phyloP scores from a whole-genome alignment of 1,140 invertebrate species.

The Pseudobourletiella spinata region DNA sequence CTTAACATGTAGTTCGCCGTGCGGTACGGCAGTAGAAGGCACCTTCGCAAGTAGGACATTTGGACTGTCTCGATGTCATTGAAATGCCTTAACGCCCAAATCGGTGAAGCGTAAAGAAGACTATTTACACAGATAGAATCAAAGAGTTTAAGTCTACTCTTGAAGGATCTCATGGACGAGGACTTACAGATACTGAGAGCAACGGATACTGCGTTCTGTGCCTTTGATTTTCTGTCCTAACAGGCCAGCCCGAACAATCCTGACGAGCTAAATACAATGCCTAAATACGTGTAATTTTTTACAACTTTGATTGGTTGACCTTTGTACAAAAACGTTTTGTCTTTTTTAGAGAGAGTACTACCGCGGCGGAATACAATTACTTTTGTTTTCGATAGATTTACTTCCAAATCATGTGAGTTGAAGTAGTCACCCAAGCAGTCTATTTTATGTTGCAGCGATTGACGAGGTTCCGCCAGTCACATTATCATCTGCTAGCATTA shows the following conservation, averaged over 20 bases:
- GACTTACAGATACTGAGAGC: no score
- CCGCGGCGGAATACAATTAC: constrained; percentile 1
- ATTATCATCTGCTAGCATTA: constrained; percentile 7
- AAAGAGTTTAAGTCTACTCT: no score
- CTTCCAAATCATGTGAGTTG: not conserved
- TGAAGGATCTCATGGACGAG: no score
- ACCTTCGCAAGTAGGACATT: no score
- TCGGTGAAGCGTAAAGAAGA: no score
- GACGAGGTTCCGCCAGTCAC: not conserved
- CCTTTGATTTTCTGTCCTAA: not conserved
- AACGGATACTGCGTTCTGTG: not conserved
- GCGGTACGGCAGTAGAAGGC: no score
- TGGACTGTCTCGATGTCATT: no score
- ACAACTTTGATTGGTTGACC: not conserved
- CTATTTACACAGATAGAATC: no score
- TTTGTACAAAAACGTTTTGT: not conserved
- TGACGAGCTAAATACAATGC: no score
- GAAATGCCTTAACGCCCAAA: no score
- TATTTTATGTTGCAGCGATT: not conserved
- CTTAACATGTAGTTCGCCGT: no score
- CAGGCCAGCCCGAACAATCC: not conserved
- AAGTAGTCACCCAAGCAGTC: not conserved
- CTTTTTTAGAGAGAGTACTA: not conserved
- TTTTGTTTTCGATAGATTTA: constrained; percentile 13
- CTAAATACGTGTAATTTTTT: no score